Percentiles rank a stretch among this genome's conserved stretches.
phyloP scores from a whole-genome alignment of 2,113 vertebrate species.

The Ammodramus savannarum region DNA sequence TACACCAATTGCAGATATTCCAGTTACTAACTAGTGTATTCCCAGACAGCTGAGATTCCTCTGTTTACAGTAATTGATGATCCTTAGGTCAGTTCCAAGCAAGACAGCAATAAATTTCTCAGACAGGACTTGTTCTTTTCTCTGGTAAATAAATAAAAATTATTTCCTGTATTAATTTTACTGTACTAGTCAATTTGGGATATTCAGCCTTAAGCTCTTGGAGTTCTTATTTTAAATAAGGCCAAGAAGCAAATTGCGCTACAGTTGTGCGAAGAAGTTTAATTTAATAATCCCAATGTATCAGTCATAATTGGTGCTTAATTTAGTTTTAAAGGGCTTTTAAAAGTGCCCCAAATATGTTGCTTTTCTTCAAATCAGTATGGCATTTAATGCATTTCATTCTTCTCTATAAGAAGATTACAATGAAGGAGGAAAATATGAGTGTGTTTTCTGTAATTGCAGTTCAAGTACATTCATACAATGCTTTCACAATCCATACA shows the following conservation, averaged over 20 bases:
- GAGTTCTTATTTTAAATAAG: neutral
- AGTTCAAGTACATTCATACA: neutral
- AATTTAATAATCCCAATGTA: neutral
- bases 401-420: neutral
- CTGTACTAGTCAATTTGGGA: neutral
- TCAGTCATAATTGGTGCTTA: neutral
- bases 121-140: neutral
- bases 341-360: fast-evolving
- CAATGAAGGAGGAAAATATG: neutral
- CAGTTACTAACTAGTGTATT: neutral
- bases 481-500: neutral
- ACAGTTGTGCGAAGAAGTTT: neutral
- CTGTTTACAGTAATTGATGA: neutral
- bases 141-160: neutral
- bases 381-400: neutral
- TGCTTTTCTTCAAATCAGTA: neutral
- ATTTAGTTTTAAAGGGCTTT: neutral
- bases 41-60: neutral
- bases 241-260: neutral
- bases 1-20: neutral
- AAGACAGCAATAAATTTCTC: neutral
- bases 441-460: neutral
- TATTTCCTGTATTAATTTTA: neutral
- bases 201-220: neutral
- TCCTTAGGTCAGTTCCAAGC: neutral